Conservation (phyloP, 2,113 vertebrate genomes). For the Artemisiospiza belli region DNA sequence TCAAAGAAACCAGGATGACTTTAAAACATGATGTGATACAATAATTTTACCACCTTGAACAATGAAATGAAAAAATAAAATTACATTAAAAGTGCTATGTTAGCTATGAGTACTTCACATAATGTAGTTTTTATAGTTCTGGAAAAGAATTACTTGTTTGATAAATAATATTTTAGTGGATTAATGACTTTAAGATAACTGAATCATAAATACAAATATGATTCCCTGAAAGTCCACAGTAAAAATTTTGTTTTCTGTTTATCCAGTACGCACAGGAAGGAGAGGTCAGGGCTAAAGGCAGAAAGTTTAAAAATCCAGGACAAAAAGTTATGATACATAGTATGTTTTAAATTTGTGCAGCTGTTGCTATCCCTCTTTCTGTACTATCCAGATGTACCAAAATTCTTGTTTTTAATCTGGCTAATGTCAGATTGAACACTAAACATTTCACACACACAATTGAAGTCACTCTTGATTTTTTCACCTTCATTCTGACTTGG, state of each 20-base stretch:
- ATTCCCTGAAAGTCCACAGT: background rate
- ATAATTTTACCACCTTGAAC: background rate
- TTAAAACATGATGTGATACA: background rate
- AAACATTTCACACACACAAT: background rate
- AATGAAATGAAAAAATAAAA: background rate
- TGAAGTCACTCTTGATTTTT: constrained; percentile 14
- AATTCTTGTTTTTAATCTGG: constrained; percentile 1
- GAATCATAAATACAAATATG: background rate
- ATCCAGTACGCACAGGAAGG: background rate
- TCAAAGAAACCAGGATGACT: background rate
- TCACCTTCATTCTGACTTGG: constrained; percentile 17
- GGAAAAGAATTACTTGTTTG: background rate
- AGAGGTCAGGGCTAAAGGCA: constrained; percentile 19
- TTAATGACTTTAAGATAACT: background rate
- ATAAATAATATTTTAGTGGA: background rate
- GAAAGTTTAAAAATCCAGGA: constrained; percentile 23
- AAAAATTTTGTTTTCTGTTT: background rate
- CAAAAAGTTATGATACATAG: background rate
- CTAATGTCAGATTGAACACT: background rate
- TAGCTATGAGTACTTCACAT: background rate
- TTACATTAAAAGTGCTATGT: background rate
- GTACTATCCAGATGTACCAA: background rate
- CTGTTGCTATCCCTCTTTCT: background rate
- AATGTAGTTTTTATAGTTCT: background rate
- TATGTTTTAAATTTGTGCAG: constrained; percentile 5